These are phyloP conservation scores for Conops quadrifasciatus DNA, from an alignment of 2,888 invertebrate genomes.

Conservation along the genomic window DNA sequence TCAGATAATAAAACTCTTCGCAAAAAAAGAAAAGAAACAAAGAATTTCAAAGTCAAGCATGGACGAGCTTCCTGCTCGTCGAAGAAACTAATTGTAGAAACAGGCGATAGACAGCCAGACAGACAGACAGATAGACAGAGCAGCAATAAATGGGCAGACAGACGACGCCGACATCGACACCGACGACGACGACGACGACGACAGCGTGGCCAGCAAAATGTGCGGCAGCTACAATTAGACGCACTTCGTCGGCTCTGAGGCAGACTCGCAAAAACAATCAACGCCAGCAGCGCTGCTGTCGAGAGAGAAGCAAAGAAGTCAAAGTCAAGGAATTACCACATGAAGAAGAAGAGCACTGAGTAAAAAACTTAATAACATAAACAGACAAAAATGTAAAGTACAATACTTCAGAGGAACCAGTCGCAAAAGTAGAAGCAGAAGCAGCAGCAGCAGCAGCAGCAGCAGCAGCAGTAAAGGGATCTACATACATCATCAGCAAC, in stretches of 20 bases:
- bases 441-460: background rate
- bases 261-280: background rate
- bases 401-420: too few species aligned
- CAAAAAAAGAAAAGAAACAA: too few species aligned
- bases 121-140: too few species aligned
- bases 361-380: background rate
- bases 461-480: background rate
- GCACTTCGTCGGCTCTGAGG: background rate
- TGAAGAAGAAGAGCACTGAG: background rate
- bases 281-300: background rate
- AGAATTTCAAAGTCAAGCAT: too few species aligned
- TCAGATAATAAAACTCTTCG: too few species aligned
- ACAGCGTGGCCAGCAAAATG: background rate
- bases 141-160: too few species aligned
- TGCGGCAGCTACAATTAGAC: background rate
- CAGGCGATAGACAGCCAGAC: too few species aligned
- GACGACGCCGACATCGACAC: too few species aligned
- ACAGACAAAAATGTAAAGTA: too few species aligned
- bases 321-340: constrained; percentile 1
- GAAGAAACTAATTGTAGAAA: too few species aligned
- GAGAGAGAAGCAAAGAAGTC: background rate
- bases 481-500: background rate
- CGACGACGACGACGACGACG: background rate
- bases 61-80: too few species aligned
- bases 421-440: background rate